These are phyloP conservation scores for Glomeris marginata DNA, from an alignment of 2,888 invertebrate species.

Conservation along the genomic window DNA sequence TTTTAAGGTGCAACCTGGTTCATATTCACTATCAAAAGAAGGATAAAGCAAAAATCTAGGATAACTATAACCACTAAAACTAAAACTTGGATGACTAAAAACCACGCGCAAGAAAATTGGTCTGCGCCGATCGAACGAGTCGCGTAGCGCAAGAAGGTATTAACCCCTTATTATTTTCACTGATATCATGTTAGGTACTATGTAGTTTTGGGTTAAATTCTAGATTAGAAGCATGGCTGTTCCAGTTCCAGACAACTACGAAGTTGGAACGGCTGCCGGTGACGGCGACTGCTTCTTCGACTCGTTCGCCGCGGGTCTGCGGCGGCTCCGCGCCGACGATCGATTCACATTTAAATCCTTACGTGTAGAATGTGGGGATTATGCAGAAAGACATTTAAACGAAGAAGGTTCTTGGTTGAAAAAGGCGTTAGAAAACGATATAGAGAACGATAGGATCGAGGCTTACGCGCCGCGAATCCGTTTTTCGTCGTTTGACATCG, in stretches of 20 bases:
- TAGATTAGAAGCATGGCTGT: too few relatives aligned
- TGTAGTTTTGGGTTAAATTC: too few relatives aligned
- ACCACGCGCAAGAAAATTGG: too few relatives aligned
- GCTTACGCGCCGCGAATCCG: background rate
- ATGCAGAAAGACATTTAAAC: background rate
- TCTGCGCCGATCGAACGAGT: too few relatives aligned
- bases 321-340: background rate
- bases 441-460: background rate
- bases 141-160: too few relatives aligned
- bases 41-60: too few relatives aligned
- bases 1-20: too few relatives aligned
- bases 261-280: background rate
- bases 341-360: background rate
- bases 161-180: too few relatives aligned
- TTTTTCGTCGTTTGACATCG: background rate
- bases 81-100: too few relatives aligned
- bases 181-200: too few relatives aligned
- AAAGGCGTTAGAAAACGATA: background rate
- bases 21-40: too few relatives aligned
- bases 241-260: background rate
- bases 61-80: too few relatives aligned
- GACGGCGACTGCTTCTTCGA: constrained; percentile 1
- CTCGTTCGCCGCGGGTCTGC: background rate
- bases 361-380: background rate
- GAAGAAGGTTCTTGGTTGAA: background rate